phyloP scores from a whole-genome alignment of 2,113 vertebrate genomes.

The Oriolus oriolus region DNA sequence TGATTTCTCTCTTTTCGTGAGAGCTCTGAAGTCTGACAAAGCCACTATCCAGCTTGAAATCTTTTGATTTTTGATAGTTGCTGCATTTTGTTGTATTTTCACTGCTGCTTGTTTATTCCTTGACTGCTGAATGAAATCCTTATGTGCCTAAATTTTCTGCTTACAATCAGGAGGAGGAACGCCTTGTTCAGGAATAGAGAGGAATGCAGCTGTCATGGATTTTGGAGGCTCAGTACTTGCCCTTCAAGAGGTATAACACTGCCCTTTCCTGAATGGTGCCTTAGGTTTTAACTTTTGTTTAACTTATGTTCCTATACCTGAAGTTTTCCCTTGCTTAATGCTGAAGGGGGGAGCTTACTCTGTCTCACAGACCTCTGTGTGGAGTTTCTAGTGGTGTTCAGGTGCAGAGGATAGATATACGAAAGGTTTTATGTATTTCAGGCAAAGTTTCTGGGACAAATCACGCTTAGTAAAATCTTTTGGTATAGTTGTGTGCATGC shows the following conservation, averaged over 20 bases:
- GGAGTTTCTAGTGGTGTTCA: neutral
- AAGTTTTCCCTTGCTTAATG: neutral
- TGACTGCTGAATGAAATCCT: neutral
- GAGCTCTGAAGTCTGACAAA: neutral
- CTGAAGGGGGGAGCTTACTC: neutral
- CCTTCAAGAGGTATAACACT: neutral
- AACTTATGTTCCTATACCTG: neutral
- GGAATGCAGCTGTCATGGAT: neutral
- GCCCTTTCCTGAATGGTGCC: neutral
- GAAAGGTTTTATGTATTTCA: neutral
- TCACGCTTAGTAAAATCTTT: neutral
- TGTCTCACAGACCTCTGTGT: neutral
- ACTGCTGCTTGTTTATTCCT: neutral
- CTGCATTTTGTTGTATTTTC: neutral
- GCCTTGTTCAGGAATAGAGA: neutral
- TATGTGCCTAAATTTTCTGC: neutral
- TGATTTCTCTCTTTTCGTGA: neutral
- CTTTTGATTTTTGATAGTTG: neutral
- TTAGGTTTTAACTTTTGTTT: no score
- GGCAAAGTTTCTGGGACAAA: neutral
- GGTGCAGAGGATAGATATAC: neutral
- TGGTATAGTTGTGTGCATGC: fast-evolving
- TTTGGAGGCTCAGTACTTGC: neutral
- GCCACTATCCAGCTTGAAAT: neutral
- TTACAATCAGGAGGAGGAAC: neutral